A percentile compares a stretch with the other conserved stretches of the same genome.
Evolutionary conservation across 2,113 vertebrate genomes (phyloP).

Genomic region (Plecturocebus donacophilus): DNA sequence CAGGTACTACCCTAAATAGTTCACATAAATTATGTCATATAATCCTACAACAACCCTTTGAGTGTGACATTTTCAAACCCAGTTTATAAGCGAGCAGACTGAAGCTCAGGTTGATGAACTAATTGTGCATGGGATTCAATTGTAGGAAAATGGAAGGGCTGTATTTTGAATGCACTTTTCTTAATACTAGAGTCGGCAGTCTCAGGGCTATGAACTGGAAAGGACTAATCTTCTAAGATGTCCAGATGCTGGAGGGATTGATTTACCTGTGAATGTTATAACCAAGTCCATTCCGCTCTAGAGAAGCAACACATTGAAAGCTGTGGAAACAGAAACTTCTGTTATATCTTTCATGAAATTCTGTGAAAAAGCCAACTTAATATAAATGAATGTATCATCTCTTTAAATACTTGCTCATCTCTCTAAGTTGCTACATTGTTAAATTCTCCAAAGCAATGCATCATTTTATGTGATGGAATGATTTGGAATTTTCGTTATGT

Average conservation of each 20-base stretch:
- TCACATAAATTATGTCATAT: neutral
- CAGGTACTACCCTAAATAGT: neutral
- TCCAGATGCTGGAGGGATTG: rapidly evolving
- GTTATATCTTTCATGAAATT: neutral
- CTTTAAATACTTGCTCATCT: neutral
- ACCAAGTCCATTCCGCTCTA: neutral
- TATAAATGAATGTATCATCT: neutral
- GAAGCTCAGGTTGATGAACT: neutral
- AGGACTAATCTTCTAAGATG: rapidly evolving
- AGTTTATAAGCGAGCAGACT: neutral
- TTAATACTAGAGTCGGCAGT: rapidly evolving
- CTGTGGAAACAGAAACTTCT: neutral
- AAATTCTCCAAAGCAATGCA: neutral
- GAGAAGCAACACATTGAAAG: neutral
- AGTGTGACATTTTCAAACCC: neutral
- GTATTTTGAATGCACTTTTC: rapidly evolving
- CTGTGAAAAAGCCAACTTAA: neutral
- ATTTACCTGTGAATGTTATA: neutral
- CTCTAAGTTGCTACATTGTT: neutral
- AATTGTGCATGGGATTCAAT: neutral
- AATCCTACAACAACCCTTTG: neutral
- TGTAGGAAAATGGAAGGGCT: neutral
- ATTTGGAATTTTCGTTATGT: neutral
- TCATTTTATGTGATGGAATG: neutral
- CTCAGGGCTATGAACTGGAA: rapidly evolving